Conservation (phyloP, 1,140 invertebrate species). For the Cepaea nemoralis region DNA sequence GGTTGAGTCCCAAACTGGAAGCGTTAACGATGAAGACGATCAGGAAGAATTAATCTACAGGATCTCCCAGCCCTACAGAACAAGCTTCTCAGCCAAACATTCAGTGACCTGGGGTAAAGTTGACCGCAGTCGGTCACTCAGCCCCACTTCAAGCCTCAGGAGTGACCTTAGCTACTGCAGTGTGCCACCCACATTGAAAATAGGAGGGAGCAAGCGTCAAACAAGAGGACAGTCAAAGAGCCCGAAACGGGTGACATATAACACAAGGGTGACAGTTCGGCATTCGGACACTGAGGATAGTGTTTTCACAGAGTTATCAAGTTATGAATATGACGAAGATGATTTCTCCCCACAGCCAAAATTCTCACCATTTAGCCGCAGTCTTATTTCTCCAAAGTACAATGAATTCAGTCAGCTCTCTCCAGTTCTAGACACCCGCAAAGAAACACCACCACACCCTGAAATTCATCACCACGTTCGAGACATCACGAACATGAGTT, state of each 20-base stretch:
- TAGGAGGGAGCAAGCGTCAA: constrained; percentile 28
- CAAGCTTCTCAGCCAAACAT: constrained; percentile 58
- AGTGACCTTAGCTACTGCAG: constrained; percentile 45
- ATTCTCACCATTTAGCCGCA: background rate
- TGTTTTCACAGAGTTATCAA: constrained; percentile 51
- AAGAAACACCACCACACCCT: background rate
- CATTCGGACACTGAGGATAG: constrained; percentile 59
- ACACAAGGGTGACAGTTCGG: constrained; percentile 56
- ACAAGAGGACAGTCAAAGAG: constrained; percentile 45
- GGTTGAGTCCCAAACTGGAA: background rate
- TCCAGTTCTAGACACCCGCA: background rate
- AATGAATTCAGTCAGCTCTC: constrained; percentile 33
- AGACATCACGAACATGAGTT: constrained; percentile 11
- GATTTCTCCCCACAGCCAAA: background rate
- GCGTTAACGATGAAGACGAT: constrained; percentile 24
- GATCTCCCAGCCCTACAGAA: constrained; percentile 60
- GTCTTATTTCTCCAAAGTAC: constrained; percentile 16
- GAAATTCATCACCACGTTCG: background rate
- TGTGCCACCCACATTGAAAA: background rate
- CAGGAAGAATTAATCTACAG: constrained; percentile 53
- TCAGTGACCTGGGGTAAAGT: constrained; percentile 47
- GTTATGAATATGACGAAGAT: constrained; percentile 32
- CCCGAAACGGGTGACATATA: constrained; percentile 60
- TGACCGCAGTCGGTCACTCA: constrained; percentile 53
- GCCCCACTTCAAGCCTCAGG: constrained; percentile 48